Conservation (phyloP, 1,140 invertebrate species). For the Artemia franciscana region DNA sequence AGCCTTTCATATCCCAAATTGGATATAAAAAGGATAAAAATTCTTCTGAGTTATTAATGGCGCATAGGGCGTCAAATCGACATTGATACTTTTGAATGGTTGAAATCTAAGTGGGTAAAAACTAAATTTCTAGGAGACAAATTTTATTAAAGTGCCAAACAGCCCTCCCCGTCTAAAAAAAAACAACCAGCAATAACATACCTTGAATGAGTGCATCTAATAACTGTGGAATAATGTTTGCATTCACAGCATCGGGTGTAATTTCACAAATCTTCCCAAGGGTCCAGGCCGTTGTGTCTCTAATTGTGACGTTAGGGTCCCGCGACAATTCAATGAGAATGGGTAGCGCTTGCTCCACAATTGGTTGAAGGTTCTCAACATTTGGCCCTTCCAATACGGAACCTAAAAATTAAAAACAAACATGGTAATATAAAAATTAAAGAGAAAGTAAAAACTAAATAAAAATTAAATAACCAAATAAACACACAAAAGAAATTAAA, state of each 20-base stretch:
- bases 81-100: too few relatives aligned
- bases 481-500: constrained; percentile 5
- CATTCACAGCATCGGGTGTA: constrained; percentile 68
- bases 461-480: too few relatives aligned
- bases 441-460: not conserved
- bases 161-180: too few relatives aligned
- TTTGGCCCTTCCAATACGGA: constrained; percentile 88
- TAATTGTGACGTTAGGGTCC: constrained; percentile 70
- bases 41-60: too few relatives aligned
- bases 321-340: constrained; percentile 83
- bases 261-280: constrained; percentile 93
- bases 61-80: too few relatives aligned
- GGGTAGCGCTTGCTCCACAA: constrained; percentile 89
- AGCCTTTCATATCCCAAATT: too few relatives aligned
- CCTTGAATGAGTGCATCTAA: constrained; percentile 72
- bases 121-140: too few relatives aligned
- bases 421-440: not conserved
- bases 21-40: too few relatives aligned
- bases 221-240: constrained; percentile 29
- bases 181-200: too few relatives aligned
- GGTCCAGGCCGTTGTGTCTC: constrained; percentile 95
- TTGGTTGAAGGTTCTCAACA: constrained; percentile 54
- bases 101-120: too few relatives aligned
- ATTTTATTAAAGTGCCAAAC: too few relatives aligned
- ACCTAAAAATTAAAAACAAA: constrained; percentile 20